phyloP scores from a whole-genome alignment of 2,113 vertebrate species.

The Scopus umbretta region DNA sequence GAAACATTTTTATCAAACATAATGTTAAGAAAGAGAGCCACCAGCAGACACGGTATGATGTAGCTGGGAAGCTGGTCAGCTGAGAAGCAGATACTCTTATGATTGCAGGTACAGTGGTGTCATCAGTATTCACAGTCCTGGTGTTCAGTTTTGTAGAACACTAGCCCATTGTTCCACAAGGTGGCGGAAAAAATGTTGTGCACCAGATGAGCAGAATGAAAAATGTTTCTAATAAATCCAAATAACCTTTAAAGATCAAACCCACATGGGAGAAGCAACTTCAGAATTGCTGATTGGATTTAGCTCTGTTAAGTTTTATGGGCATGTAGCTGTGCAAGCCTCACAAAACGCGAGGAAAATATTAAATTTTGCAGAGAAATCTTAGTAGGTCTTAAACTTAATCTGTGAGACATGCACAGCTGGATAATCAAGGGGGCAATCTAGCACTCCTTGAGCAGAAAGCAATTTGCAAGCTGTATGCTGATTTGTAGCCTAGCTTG shows the following conservation, averaged over 20 bases:
- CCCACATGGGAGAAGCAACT: constrained; percentile 25
- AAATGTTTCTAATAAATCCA: constrained; percentile 69
- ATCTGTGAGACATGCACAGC: background rate
- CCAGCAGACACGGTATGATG: background rate
- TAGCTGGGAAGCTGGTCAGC: background rate
- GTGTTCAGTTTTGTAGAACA: background rate
- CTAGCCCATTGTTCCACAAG: constrained; percentile 9
- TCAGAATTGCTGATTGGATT: constrained; percentile 49
- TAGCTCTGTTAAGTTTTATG: constrained; percentile 45
- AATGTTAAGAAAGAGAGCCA: background rate
- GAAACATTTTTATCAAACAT: background rate
- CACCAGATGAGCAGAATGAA: constrained; percentile 30
- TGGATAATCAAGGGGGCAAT: background rate
- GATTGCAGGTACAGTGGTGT: background rate
- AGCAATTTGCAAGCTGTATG: background rate
- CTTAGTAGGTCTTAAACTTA: background rate
- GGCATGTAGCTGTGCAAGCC: background rate
- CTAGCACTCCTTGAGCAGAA: background rate
- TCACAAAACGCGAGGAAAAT: constrained; percentile 3
- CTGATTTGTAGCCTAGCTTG: background rate
- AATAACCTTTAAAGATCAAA: constrained; percentile 71
- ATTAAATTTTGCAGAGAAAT: constrained; percentile 18
- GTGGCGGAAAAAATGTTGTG: constrained; percentile 47
- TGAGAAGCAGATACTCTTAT: background rate
- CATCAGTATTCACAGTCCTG: background rate